Base-by-base conservation (phyloP, 2,888 invertebrate species). In the Andrena praecox region DNA sequence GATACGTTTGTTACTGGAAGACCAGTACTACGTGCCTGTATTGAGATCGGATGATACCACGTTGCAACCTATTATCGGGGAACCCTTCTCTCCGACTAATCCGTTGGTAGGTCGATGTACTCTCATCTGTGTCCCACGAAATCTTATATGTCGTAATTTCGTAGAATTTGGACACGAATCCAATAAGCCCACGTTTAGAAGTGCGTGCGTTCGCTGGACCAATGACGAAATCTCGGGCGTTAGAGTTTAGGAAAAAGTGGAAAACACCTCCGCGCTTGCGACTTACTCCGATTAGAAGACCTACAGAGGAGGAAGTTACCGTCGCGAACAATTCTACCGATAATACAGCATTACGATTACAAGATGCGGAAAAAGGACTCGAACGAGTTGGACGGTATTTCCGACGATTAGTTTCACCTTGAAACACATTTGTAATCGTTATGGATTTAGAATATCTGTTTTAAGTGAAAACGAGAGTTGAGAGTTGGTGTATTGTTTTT, bases 141-240 rank as follows among this genome's bases (percentile, higher is more conserved):
- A 33, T 59, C 48, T 75, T 68, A 42, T 69, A 29, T 24, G 72
- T n/a, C 64, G 12, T 64, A 42, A 12, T 66, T 64, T 90, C 88
- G 2, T 66, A 97, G 97, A 95, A 95, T 54, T 94, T 96, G 78
- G 96, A 96, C 90, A 91, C 88, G 10, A 96, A 97, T 93, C 96
- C 96, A 0, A 93, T 97, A 10, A 96, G 95, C 88, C 96, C 97
- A 0, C 95, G 96, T 64, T 93, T 96, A 88, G 97, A 97, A 95
- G 97, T 98, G 85, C 96, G 96, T 90, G 99, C 98, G 0, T 97
- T 97, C 94, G 99, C 98, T 8, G 99, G 99, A 0, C 99, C 99
- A 24, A 98, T 99, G 98, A 96, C 96, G 56, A 96, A 96, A 82
- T 94, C 95, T 16, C 95, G 96, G 72, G 98, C 98, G 0, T 94